A percentile compares a stretch with the other conserved stretches of the same genome.
These are phyloP conservation scores for Oxyura jamaicensis DNA, from an alignment of 2,113 vertebrate species.

Conservation along the genomic window DNA sequence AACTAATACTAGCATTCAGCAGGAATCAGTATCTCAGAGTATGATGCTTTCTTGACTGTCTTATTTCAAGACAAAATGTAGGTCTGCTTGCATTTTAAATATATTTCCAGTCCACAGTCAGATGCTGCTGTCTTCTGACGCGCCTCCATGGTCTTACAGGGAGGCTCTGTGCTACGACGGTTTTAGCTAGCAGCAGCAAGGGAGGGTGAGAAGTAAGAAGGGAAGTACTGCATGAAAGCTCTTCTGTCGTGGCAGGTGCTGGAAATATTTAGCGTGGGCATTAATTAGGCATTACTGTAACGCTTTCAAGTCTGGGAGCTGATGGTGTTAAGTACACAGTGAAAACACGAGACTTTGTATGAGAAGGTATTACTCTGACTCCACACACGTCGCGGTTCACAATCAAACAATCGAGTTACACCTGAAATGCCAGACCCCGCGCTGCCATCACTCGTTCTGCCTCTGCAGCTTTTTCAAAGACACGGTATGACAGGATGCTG, in stretches of 20 bases:
- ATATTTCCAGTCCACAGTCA: not conserved
- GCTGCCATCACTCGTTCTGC: not conserved
- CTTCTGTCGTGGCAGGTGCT: not conserved
- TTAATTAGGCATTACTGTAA: constrained; percentile 10
- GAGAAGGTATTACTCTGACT: not conserved
- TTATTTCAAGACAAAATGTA: not conserved
- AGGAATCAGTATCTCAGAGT: not conserved
- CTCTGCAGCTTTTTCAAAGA: constrained; percentile 25
- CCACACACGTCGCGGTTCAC: not conserved
- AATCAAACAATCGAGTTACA: not conserved
- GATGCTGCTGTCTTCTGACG: not conserved
- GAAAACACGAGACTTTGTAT: not conserved
- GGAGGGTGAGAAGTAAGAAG: not conserved
- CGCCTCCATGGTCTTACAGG: not conserved
- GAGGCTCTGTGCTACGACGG: not conserved
- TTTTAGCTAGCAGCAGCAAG: not conserved
- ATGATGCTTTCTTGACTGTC: not conserved
- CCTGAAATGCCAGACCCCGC: not conserved
- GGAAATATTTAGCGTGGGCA: constrained; percentile 7
- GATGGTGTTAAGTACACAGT: not conserved
- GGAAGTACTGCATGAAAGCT: not conserved
- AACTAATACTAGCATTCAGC: not conserved
- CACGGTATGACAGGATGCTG: not conserved
- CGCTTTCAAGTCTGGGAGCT: not conserved
- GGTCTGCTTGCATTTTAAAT: not conserved